phyloP scores from a whole-genome alignment of 2,888 invertebrate species.

The Lithosia quadra region DNA sequence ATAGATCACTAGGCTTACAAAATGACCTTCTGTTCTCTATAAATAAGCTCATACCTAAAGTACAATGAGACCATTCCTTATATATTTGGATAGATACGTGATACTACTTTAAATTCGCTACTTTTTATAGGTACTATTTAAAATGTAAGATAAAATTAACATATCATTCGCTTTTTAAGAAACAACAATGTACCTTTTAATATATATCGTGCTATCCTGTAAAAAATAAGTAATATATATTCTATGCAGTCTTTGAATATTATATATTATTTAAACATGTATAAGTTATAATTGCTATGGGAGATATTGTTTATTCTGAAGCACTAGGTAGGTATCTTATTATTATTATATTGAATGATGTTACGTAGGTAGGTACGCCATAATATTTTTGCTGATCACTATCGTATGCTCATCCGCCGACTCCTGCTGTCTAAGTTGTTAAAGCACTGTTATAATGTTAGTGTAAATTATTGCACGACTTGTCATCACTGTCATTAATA shows the following conservation, averaged over 20 bases:
- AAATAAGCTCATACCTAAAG: constrained; percentile 33
- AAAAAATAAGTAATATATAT: constrained; percentile 62
- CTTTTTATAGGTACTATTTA: constrained; percentile 63
- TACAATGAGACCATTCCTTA: constrained; percentile 63
- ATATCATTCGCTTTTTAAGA: constrained; percentile 87
- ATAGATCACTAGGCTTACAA: neutral
- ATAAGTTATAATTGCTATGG: constrained; percentile 43
- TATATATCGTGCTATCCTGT: constrained; percentile 61
- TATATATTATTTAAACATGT: constrained; percentile 48
- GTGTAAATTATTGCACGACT: neutral
- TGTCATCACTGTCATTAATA: neutral
- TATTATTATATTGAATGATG: constrained; percentile 14
- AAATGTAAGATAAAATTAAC: constrained; percentile 79
- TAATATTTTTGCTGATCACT: constrained; percentile 30
- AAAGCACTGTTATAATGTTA: neutral
- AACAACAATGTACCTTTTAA: constrained; percentile 63
- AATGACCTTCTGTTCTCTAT: constrained; percentile 19
- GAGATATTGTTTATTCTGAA: constrained; percentile 40
- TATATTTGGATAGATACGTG: constrained; percentile 61
- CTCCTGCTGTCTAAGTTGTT: neutral
- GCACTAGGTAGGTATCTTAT: constrained; percentile 19
- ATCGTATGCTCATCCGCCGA: constrained; percentile 12
- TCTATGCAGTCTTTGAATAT: constrained; percentile 66
- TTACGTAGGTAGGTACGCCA: too few species aligned
- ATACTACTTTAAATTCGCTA: constrained; percentile 73